A percentile compares a stretch with the other conserved stretches of the same genome.
phyloP scores from a whole-genome alignment of 2,888 invertebrate species.

The Operophtera brumata region DNA sequence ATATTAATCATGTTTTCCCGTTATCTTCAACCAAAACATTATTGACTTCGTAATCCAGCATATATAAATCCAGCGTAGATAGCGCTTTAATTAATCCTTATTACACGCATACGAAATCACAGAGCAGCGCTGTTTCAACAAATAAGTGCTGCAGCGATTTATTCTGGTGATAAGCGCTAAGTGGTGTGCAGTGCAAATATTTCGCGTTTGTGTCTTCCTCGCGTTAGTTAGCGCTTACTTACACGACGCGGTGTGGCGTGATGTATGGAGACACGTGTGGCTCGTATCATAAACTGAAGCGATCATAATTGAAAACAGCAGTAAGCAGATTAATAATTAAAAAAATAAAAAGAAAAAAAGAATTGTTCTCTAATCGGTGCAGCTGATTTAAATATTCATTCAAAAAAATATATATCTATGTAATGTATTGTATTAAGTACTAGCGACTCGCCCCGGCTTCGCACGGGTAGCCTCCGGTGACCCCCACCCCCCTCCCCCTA shows the following conservation, averaged over 20 bases:
- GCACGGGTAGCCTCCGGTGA: too few species aligned
- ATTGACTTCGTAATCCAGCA: constrained; percentile 18
- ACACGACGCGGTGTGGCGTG: constrained; percentile 44
- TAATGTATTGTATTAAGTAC: background rate
- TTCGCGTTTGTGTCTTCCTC: constrained; percentile 61
- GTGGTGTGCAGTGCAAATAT: constrained; percentile 67
- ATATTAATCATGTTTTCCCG: too few species aligned
- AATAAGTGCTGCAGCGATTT: constrained; percentile 55
- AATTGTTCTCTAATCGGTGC: background rate
- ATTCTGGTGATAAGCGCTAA: constrained; percentile 58
- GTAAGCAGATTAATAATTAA: too few species aligned
- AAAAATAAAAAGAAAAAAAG: too few species aligned
- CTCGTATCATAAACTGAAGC: constrained; percentile 5
- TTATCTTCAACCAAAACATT: constrained; percentile 15
- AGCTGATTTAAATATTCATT: background rate
- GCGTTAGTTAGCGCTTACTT: constrained; percentile 72
- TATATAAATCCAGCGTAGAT: constrained; percentile 30
- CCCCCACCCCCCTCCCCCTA: too few species aligned
- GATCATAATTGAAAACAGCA: too few species aligned
- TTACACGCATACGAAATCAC: constrained; percentile 42
- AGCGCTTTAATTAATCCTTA: constrained; percentile 42
- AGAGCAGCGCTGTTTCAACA: constrained; percentile 39
- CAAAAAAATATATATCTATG: too few species aligned
- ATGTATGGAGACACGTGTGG: constrained; percentile 32
- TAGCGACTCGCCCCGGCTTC: too few species aligned